Percentiles rank a stretch among this genome's conserved stretches.
Conservation (phyloP, 2,797 vertebrate species). For the Cheirogaleus major region DNA sequence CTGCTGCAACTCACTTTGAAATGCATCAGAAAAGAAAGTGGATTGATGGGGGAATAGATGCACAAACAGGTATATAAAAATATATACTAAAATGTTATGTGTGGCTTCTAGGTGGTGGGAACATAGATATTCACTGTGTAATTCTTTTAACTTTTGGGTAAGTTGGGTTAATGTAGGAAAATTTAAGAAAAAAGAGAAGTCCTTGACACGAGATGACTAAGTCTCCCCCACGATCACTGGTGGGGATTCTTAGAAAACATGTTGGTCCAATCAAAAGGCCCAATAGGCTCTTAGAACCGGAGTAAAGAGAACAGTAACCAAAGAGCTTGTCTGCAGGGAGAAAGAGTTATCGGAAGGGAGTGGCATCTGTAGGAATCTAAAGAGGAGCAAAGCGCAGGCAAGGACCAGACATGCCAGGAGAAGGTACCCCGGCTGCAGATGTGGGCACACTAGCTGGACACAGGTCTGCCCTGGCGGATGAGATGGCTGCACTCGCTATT, state of each 20-base stretch:
- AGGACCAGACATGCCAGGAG: neutral
- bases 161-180: neutral
- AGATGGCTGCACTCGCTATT: neutral
- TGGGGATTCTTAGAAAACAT: neutral
- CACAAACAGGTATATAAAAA: neutral
- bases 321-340: neutral
- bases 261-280: neutral
- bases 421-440: neutral
- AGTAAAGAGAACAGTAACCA: neutral
- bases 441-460: neutral
- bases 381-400: neutral
- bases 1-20: neutral
- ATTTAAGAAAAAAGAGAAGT: neutral
- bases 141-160: neutral
- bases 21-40: neutral
- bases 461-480: neutral
- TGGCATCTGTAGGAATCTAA: neutral
- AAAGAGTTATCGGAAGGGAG: neutral
- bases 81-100: neutral
- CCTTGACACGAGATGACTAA: neutral
- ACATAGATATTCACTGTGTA: neutral
- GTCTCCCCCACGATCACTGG: neutral
- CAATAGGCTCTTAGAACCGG: neutral
- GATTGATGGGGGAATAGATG: neutral
- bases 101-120: neutral